Evolutionary conservation across 2,888 invertebrate genomes (phyloP).

Genomic region (Laspeyria flexula): DNA sequence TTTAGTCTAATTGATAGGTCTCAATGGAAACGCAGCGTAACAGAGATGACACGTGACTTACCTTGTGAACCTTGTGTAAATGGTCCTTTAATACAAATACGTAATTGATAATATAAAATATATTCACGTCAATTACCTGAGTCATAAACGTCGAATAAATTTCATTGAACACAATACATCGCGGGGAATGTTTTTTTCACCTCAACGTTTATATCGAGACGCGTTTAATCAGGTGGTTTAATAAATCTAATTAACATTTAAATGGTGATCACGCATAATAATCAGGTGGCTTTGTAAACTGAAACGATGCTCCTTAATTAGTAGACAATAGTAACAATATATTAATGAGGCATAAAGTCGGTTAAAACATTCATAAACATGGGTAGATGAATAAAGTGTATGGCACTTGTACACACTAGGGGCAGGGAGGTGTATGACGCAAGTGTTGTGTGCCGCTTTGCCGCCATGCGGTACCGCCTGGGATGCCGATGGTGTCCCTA

Average conservation of each 20-base stretch:
- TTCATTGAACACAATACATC: conserved; percentile 42
- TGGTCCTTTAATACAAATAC: conserved; percentile 28
- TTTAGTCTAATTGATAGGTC: no score
- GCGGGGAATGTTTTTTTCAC: conserved; percentile 53
- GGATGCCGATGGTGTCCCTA: conserved; percentile 26
- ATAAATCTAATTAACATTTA: conserved; percentile 84
- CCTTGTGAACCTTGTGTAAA: neutral
- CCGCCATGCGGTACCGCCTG: conserved; percentile 9
- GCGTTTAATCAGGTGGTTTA: conserved; percentile 77
- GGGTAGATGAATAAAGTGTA: conserved; percentile 52
- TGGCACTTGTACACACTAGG: conserved; percentile 71
- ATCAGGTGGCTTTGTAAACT: conserved; percentile 78
- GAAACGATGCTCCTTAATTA: conserved; percentile 77
- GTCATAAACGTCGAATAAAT: conserved; percentile 50
- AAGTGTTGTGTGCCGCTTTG: conserved; percentile 33
- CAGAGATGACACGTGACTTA: no score
- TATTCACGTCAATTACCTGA: conserved; percentile 46
- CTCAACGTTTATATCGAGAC: conserved; percentile 50
- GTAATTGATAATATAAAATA: conserved; percentile 40
- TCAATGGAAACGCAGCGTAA: no score
- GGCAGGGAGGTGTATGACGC: conserved; percentile 55
- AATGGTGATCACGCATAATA: conserved; percentile 84
- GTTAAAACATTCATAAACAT: conserved; percentile 59
- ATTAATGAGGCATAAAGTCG: conserved; percentile 68
- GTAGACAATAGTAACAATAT: conserved; percentile 73